These are phyloP conservation scores for Acanthaster planci DNA, from an alignment of 35 echinoderm and acorn worm species.

Conservation along the genomic window DNA sequence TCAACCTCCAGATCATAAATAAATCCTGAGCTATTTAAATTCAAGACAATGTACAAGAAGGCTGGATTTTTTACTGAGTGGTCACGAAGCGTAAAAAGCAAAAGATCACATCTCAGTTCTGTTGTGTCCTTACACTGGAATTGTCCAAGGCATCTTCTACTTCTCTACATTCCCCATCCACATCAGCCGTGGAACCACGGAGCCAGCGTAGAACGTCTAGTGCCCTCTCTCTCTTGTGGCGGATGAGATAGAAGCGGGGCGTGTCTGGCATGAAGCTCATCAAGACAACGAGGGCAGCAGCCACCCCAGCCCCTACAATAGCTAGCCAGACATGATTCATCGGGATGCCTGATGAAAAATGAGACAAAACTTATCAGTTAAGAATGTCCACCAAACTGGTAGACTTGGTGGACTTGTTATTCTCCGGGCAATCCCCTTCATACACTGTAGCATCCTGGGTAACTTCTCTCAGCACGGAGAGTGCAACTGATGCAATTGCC, in stretches of 20 bases:
- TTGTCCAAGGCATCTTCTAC: conserved; percentile 76
- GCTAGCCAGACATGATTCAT: conserved; percentile 69
- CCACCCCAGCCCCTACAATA: conserved; percentile 36
- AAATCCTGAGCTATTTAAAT: too few species aligned
- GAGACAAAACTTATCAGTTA: background rate
- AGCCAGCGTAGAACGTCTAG: conserved; percentile 46
- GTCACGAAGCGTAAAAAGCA: too few species aligned
- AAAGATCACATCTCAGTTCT: too few species aligned
- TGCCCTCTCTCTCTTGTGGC: conserved; percentile 52
- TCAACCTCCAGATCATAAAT: too few species aligned
- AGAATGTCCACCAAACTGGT: background rate
- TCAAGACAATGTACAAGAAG: too few species aligned
- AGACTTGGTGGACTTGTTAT: too few species aligned
- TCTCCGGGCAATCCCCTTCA: too few species aligned
- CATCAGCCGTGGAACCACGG: conserved; percentile 49
- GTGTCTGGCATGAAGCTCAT: conserved; percentile 76
- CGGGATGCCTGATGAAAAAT: conserved; percentile 52
- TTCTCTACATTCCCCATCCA: conserved; percentile 72
- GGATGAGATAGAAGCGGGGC: conserved; percentile 67
- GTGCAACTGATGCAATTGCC: too few species aligned
- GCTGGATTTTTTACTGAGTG: too few species aligned
- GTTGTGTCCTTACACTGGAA: conserved; percentile 44
- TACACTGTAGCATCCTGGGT: too few species aligned
- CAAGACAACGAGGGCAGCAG: conserved; percentile 35
- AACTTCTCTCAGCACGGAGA: too few species aligned